phyloP scores from a whole-genome alignment of 1,140 invertebrate species.

The Diplogasteroides magnus region DNA sequence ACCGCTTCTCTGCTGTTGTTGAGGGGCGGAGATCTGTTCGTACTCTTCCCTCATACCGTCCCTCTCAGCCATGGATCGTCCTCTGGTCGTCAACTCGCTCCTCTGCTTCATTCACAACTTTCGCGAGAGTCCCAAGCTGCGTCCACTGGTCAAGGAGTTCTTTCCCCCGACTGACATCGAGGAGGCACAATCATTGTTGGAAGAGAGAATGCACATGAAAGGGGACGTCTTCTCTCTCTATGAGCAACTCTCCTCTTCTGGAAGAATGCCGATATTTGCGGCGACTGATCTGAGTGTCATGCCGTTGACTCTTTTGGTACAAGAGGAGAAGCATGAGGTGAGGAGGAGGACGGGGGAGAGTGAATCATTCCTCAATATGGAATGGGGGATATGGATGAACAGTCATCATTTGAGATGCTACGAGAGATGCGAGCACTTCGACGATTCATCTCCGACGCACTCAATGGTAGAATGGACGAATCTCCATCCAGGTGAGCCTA shows the following conservation, averaged over 20 bases:
- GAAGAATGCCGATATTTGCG: neutral
- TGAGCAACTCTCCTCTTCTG: neutral
- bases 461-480: neutral
- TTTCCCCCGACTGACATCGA: neutral
- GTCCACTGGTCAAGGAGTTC: neutral
- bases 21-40: neutral
- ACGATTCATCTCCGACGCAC: neutral
- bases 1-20: neutral
- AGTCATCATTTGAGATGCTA: neutral
- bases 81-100: neutral
- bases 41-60: neutral
- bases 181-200: neutral
- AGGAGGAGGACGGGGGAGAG: neutral
- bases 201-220: neutral
- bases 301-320: neutral
- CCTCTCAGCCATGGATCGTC: neutral
- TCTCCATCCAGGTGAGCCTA: neutral
- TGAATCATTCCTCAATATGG: too few relatives aligned
- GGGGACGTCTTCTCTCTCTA: neutral
- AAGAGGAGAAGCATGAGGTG: neutral
- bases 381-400: neutral
- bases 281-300: neutral
- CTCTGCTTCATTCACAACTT: neutral
- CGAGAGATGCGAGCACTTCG: neutral
- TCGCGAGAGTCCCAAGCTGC: neutral